Conservation (phyloP, 2,113 vertebrate genomes). For the Ophiodon elongatus region DNA sequence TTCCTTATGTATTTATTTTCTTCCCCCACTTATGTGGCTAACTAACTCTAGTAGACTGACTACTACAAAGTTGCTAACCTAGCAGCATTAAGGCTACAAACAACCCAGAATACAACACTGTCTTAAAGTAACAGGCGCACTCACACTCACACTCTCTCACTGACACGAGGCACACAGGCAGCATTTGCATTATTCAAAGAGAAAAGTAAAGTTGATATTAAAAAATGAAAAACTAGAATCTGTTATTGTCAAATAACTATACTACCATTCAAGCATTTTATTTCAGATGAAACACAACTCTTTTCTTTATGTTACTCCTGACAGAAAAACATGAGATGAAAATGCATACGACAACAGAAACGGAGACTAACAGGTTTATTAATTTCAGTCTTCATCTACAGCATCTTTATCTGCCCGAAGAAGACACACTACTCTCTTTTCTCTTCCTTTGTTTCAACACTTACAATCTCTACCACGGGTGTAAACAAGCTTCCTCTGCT, state of each 20-base stretch:
- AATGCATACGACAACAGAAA: neutral
- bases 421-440: constrained; percentile 10
- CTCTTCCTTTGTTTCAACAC: constrained; percentile 34
- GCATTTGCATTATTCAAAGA: neutral
- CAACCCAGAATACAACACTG: neutral
- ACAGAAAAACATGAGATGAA: neutral
- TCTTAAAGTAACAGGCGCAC: neutral
- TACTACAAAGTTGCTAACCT: neutral
- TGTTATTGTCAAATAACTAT: neutral
- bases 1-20: neutral
- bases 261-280: neutral
- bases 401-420: neutral
- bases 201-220: neutral
- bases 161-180: neutral
- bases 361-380: neutral
- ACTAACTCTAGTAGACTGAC: neutral
- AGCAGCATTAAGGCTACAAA: neutral
- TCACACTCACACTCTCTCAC: neutral
- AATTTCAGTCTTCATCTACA: constrained; percentile 1
- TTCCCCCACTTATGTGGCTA: neutral
- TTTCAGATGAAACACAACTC: neutral
- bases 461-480: neutral
- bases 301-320: neutral
- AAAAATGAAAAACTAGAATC: neutral
- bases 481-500: constrained; percentile 29